Evolutionary conservation across 2,797 vertebrate species (phyloP).

Genomic region (Danionella dracula): DNA sequence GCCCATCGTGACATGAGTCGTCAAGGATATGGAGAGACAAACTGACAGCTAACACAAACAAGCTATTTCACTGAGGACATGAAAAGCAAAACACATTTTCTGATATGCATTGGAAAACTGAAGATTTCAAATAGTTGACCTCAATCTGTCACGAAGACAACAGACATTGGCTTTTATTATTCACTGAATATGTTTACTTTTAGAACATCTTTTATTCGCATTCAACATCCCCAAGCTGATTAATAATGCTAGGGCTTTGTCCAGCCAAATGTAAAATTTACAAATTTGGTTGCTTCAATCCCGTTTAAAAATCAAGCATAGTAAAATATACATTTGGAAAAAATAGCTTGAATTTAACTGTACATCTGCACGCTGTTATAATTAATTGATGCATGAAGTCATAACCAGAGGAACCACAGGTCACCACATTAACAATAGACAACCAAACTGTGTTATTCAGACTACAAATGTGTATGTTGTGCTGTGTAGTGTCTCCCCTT

Average conservation of each 20-base stretch:
- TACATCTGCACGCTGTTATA: too few species aligned
- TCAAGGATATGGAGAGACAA: slow-evolving; percentile 24
- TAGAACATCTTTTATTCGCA: neutral
- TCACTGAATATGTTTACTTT: neutral
- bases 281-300: too few species aligned
- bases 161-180: slow-evolving; percentile 16
- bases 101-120: slow-evolving; percentile 5
- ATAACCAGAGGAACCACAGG: neutral
- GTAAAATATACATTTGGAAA: too few species aligned
- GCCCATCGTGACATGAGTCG: slow-evolving; percentile 10
- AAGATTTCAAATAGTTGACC: slow-evolving; percentile 18
- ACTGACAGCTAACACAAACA: slow-evolving; percentile 35
- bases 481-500: neutral
- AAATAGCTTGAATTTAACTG: too few species aligned
- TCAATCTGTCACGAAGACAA: slow-evolving; percentile 28
- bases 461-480: neutral
- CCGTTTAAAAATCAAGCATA: too few species aligned
- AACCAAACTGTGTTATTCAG: neutral
- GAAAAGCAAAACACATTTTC: slow-evolving; percentile 20
- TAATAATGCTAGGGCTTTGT: too few species aligned
- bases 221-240: too few species aligned
- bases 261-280: too few species aligned
- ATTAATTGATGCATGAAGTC: too few species aligned
- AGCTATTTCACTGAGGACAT: slow-evolving; percentile 14
- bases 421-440: neutral